Evolutionary conservation across 2,113 vertebrate species (phyloP).

Genomic region (Taxidea taxus): DNA sequence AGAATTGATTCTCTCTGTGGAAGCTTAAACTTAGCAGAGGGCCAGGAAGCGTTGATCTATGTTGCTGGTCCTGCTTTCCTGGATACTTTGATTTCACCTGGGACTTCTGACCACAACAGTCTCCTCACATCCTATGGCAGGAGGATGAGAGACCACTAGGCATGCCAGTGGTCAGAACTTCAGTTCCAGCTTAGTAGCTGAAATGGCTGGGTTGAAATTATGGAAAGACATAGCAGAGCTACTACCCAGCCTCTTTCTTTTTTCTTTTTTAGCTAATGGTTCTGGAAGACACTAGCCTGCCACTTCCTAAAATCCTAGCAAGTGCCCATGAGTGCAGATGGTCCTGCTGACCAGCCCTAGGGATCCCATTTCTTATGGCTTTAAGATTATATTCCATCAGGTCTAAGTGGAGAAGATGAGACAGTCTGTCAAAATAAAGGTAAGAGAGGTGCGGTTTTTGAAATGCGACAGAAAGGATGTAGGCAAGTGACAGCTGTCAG

Average conservation of each 20-base stretch:
- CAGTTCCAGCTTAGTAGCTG: background rate
- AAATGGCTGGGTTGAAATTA: background rate
- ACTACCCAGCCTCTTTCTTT: background rate
- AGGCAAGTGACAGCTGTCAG: constrained; percentile 22
- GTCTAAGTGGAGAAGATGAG: background rate
- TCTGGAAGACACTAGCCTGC: background rate
- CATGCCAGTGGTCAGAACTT: background rate
- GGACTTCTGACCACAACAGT: background rate
- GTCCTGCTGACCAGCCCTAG: background rate
- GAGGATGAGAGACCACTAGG: background rate
- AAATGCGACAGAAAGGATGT: background rate
- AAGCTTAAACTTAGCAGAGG: background rate
- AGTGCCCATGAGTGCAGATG: background rate
- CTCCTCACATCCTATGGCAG: background rate
- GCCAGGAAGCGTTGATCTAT: background rate
- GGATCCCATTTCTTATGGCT: background rate
- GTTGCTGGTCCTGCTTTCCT: background rate
- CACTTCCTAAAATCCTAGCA: background rate
- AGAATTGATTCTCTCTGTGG: background rate
- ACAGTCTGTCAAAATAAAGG: background rate
- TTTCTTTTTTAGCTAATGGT: background rate
- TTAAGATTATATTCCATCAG: background rate
- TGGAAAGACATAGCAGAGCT: background rate
- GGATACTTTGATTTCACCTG: background rate
- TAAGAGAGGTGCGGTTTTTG: background rate